Evolutionary conservation across 2,113 vertebrate genomes (phyloP).

Genomic region (Azemiops feae): DNA sequence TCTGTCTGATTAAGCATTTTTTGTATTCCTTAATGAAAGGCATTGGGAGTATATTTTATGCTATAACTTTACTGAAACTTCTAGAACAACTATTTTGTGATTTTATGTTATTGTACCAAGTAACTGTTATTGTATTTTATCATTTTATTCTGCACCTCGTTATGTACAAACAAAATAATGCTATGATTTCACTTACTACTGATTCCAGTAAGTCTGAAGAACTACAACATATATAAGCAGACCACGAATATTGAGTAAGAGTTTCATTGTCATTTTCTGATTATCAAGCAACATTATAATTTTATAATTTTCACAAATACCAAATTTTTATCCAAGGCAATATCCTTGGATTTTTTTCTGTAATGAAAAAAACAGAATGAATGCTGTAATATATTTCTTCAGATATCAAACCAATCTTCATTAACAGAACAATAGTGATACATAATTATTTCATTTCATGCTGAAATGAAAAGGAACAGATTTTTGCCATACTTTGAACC

Average conservation of each 20-base stretch:
- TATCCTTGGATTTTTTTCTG: neutral
- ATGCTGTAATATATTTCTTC: neutral
- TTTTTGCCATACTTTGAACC: slow-evolving; percentile 6
- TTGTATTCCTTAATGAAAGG: neutral
- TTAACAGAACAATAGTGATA: neutral
- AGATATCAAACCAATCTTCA: neutral
- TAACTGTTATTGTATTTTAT: neutral
- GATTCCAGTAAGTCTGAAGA: neutral
- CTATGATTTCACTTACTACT: neutral
- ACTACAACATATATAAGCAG: neutral
- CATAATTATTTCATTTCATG: neutral
- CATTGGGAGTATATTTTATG: neutral
- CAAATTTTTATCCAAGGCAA: neutral
- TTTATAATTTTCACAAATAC: neutral
- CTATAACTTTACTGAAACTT: neutral
- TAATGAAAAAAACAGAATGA: neutral
- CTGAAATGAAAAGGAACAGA: slow-evolving; percentile 18
- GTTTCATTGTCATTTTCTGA: neutral
- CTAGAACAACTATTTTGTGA: neutral
- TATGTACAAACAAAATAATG: neutral
- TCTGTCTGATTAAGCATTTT: neutral
- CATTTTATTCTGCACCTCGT: neutral
- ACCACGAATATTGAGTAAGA: neutral
- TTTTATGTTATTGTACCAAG: neutral
- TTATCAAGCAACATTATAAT: neutral